phyloP scores from a whole-genome alignment of 2,113 vertebrate genomes.

The Pelecanoides urinatrix region DNA sequence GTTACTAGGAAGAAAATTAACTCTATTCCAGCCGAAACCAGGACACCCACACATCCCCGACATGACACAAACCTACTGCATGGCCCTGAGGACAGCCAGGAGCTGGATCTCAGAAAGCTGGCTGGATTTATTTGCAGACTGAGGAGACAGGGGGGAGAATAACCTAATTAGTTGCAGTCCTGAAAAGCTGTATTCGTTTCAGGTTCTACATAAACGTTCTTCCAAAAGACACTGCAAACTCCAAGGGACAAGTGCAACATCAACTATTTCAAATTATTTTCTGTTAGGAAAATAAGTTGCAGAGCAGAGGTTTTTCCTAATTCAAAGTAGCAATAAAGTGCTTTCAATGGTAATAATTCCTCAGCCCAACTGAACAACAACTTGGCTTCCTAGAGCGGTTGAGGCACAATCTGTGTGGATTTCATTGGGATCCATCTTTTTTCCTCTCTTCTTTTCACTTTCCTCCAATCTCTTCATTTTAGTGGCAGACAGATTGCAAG shows the following conservation, averaged over 20 bases:
- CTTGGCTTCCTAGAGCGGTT: rapidly evolving
- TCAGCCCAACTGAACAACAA: neutral
- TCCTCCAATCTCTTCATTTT: neutral
- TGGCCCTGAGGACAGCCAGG: neutral
- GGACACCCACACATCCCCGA: neutral
- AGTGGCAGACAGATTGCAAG: neutral
- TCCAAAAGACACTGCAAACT: constrained; percentile 76
- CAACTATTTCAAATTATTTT: neutral
- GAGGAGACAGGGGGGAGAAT: neutral
- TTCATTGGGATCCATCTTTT: neutral
- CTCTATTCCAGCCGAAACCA: too few species aligned
- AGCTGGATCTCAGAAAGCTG: neutral
- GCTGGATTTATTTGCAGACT: neutral
- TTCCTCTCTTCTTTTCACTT: neutral
- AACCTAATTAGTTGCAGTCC: neutral
- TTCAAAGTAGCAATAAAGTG: neutral
- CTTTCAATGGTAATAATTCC: neutral
- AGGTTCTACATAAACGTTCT: constrained; percentile 75
- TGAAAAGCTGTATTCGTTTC: neutral
- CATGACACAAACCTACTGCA: neutral
- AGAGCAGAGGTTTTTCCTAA: neutral
- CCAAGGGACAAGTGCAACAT: constrained; percentile 61
- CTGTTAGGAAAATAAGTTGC: neutral
- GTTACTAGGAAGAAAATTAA: too few species aligned
- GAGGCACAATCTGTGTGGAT: neutral